These are phyloP conservation scores for Petrosia ficiformis DNA, from an alignment of 37 sponge, comb jelly and placozoan genomes.

Conservation along the genomic window DNA sequence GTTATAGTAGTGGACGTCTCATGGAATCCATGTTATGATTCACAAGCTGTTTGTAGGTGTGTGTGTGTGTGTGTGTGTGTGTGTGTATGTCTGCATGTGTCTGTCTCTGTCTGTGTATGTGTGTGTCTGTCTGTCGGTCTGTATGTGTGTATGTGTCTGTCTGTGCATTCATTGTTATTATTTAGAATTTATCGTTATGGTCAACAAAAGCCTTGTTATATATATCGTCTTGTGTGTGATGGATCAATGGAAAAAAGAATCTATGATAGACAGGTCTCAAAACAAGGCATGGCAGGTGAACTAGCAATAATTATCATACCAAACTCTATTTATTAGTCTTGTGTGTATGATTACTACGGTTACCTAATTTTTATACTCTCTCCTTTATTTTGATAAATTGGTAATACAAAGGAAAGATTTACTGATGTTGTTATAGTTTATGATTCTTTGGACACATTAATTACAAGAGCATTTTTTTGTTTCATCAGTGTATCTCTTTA, in stretches of 20 bases:
- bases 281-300: slow-evolving; percentile 83
- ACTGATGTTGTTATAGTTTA: too few species aligned
- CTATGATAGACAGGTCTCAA: slow-evolving; percentile 93
- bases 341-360: too few species aligned
- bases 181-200: slow-evolving; percentile 91
- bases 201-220: slow-evolving; percentile 79
- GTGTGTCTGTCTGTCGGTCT: too few species aligned
- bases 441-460: too few species aligned
- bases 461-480: too few species aligned
- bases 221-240: slow-evolving; percentile 92
- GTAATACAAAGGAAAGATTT: too few species aligned
- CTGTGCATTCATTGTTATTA: not conserved
- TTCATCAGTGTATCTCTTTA: too few species aligned
- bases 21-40: slow-evolving; percentile 99
- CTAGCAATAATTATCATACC: not conserved
- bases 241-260: slow-evolving; percentile 91
- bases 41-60: slow-evolving; percentile 93
- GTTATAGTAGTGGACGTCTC: slow-evolving; percentile 94
- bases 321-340: too few species aligned
- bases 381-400: too few species aligned
- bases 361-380: too few species aligned
- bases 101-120: slow-evolving; percentile 3
- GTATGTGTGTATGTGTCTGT: too few species aligned
- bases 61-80: not conserved
- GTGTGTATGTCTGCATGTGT: not conserved